Conservation (phyloP, 2,797 vertebrate species). For the Pogoniulus pusillus region DNA sequence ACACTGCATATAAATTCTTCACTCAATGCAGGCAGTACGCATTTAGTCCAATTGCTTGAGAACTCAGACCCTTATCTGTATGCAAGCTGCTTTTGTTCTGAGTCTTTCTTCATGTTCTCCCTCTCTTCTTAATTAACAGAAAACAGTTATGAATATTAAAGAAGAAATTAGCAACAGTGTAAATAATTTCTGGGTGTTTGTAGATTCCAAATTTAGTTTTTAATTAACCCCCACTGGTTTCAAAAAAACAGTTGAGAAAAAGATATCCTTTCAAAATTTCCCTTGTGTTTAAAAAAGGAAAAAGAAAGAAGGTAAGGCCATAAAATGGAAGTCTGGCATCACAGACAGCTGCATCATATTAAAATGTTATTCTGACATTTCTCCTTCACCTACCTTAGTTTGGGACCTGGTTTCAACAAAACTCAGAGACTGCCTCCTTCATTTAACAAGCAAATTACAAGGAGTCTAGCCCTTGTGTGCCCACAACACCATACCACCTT, state of each 20-base stretch:
- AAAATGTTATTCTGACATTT: background rate
- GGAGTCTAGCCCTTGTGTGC: background rate
- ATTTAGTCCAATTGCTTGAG: conserved; percentile 34
- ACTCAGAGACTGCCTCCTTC: background rate
- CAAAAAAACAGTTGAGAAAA: conserved; percentile 40
- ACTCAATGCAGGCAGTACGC: background rate
- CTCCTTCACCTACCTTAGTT: background rate
- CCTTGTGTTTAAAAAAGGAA: background rate
- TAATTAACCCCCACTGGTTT: conserved; percentile 76
- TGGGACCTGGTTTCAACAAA: background rate
- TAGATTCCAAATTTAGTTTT: conserved; percentile 74
- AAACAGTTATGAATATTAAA: conserved; percentile 79
- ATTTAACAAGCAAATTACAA: background rate
- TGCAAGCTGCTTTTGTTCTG: conserved; percentile 62
- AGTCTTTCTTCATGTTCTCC: conserved; percentile 68
- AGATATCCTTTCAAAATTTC: conserved; percentile 38
- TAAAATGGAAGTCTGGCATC: background rate
- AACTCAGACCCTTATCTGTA: conserved; percentile 65
- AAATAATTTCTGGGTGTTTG: conserved; percentile 76
- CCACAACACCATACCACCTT: background rate
- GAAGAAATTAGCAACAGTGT: conserved; percentile 78
- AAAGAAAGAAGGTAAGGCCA: background rate
- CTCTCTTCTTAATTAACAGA: conserved; percentile 79
- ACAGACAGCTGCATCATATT: background rate
- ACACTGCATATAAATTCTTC: conserved; percentile 37